phyloP scores from a whole-genome alignment of 53 echinoderm and acorn worm genomes.

The Crossaster papposus region DNA sequence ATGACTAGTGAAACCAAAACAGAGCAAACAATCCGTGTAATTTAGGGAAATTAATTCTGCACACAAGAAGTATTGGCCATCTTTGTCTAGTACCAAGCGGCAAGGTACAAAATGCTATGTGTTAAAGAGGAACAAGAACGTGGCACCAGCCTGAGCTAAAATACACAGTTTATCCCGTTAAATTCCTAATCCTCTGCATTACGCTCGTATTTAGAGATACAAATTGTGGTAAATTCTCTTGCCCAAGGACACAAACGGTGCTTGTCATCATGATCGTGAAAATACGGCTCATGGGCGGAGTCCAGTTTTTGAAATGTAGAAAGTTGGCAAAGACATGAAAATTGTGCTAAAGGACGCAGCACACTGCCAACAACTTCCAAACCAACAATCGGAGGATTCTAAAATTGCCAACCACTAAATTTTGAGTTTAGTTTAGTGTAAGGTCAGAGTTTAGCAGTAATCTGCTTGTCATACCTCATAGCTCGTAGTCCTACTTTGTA shows the following conservation, averaged over 20 bases:
- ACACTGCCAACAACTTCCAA: not conserved
- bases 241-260: not conserved
- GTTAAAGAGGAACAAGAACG: not conserved
- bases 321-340: too few relatives aligned
- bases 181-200: not conserved
- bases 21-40: too few relatives aligned
- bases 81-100: not conserved
- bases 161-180: not conserved
- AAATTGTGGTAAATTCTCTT: not conserved
- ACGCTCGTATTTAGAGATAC: too few relatives aligned
- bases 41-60: too few relatives aligned
- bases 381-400: too few relatives aligned
- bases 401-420: too few relatives aligned
- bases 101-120: not conserved
- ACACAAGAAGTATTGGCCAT: not conserved
- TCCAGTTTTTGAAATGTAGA: too few relatives aligned
- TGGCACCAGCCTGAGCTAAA: not conserved
- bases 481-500: constrained; percentile 97
- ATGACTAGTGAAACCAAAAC: too few relatives aligned
- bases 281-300: too few relatives aligned
- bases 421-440: not conserved
- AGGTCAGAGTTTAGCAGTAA: not conserved
- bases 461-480: constrained; percentile 72
- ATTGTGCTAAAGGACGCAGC: not conserved
- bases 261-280: too few relatives aligned